Conservation (phyloP, 2,113 vertebrate species). For the Nettapus auritus region DNA sequence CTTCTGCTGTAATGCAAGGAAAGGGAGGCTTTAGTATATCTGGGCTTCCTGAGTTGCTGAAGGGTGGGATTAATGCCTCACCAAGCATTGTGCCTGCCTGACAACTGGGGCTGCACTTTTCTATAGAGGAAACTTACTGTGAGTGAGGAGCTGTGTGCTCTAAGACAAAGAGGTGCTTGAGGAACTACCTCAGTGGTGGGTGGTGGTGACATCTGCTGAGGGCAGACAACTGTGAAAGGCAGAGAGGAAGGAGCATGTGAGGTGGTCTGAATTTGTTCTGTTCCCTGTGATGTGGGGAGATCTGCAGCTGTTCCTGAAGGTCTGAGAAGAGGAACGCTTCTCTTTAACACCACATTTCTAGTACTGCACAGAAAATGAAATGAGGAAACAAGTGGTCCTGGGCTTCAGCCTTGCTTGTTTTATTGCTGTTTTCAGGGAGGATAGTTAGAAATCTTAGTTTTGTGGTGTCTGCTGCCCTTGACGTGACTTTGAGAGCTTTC, state of each 20-base stretch:
- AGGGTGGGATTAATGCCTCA: not conserved
- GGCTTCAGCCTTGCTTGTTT: not conserved
- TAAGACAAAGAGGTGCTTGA: accelerated
- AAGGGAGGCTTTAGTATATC: not conserved
- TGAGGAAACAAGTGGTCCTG: not conserved
- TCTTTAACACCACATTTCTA: not conserved
- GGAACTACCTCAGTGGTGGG: not conserved
- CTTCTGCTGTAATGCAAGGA: not conserved
- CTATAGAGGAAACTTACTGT: accelerated
- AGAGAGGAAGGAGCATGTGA: not conserved
- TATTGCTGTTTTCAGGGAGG: not conserved
- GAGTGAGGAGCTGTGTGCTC: accelerated
- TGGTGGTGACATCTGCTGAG: not conserved
- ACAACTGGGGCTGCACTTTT: accelerated
- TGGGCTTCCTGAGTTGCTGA: not conserved
- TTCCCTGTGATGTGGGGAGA: accelerated
- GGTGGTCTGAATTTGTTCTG: accelerated
- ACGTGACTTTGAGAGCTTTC: not conserved
- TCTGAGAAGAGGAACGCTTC: not conserved
- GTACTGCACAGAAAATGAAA: not conserved
- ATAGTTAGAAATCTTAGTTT: not conserved
- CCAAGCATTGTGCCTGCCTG: accelerated
- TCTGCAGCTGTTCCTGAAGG: not conserved
- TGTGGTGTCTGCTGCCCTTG: not conserved
- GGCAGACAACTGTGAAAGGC: no score